Base-by-base conservation (phyloP, 2,888 invertebrate genomes). In the Dicyrtoma fusca region DNA sequence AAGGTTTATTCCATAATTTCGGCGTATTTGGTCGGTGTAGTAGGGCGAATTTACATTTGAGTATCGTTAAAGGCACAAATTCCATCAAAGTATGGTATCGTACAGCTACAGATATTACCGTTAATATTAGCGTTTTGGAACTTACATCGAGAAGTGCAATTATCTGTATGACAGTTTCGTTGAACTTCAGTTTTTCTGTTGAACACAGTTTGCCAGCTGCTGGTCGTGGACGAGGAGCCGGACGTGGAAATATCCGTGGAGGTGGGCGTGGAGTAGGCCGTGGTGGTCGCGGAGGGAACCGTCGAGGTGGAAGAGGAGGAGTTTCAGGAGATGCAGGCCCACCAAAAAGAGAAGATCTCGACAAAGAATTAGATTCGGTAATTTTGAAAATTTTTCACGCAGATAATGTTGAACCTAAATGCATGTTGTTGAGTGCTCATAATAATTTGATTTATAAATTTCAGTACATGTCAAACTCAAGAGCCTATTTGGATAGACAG, bases 391-490 rank as follows among this genome's bases (percentile, higher is more conserved):
- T 47, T 1, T 47, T 47, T n/a, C 13, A 3, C 13, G 13, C 5
- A 47, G 13, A 47, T 47, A 3, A 47, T 47, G 1, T 3, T 17
- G 17, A n/a, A n/a, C 5, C 13, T 47, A n/a, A 47, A 47, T 3
- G 17, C 13, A n/a, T 47, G 2, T 47, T 47, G 2, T 47, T 47
- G 14, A 47, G 13, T 45, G 45, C 47, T 26, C 14, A 61, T 25
- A 17, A 63, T 17, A 45, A 17, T 55, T 8, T 14, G 8, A 23
- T 4, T 51, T 42, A 8, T 19, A 6, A 23, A 13, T 73, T 71
- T 10, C 26, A 79, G 79, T 79, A 79, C 45, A 79, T 79, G 79
- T 66, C 77, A 19, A 69, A 76, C 65, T 71, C 75, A 0, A 75
- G 61, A 59, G 62, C 63, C 5, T 71, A 77, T 34, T 73, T 79